phyloP scores from a whole-genome alignment of 2,113 vertebrate species.

The Mobula birostris region DNA sequence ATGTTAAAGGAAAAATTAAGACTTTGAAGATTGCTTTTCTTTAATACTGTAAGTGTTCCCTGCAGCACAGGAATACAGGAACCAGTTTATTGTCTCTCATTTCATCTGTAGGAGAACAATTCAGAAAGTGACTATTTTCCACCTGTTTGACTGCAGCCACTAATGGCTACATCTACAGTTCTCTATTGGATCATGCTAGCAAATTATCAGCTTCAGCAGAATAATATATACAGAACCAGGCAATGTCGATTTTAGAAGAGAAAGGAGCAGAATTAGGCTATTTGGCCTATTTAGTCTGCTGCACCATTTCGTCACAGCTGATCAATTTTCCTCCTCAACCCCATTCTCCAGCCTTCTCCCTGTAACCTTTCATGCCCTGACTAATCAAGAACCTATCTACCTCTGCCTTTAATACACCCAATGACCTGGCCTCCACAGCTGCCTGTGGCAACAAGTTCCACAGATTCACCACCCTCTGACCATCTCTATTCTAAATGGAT shows the following conservation, averaged over 20 bases:
- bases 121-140: not conserved
- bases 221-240: not conserved
- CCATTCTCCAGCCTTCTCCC: no score
- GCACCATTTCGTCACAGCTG: no score
- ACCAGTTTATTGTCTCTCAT: conserved; percentile 13
- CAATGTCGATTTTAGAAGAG: not conserved
- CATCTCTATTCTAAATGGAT: no score
- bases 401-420: no score
- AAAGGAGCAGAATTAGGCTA: no score
- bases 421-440: no score
- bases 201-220: not conserved
- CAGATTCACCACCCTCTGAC: no score
- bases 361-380: no score
- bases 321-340: no score
- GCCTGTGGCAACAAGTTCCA: no score
- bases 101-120: not conserved
- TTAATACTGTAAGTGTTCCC: not conserved
- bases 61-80: not conserved
- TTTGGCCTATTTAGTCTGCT: no score
- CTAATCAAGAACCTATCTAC: no score
- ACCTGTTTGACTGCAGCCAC: not conserved
- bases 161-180: not conserved
- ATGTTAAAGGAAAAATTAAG: not conserved
- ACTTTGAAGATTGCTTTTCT: not conserved
- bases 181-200: not conserved